Percentiles rank a stretch among this genome's conserved stretches.
These are phyloP conservation scores for Stenopsyche tienmushanensis DNA, from an alignment of 1,140 invertebrate species.

Conservation along the genomic window DNA sequence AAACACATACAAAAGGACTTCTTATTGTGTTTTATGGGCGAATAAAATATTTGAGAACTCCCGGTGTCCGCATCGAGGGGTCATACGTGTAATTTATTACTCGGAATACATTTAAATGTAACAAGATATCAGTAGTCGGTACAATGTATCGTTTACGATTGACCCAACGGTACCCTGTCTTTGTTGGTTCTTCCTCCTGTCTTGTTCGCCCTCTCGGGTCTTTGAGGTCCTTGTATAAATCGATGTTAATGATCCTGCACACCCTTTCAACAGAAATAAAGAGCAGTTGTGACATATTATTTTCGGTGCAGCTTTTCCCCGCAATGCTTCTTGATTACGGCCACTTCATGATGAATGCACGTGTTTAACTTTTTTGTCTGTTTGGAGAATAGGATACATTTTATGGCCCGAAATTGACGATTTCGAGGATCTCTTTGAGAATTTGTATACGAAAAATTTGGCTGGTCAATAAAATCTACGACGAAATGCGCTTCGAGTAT, in stretches of 20 bases:
- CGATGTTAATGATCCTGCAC: conserved; percentile 14
- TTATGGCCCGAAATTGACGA: too few species aligned
- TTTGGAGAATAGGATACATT: conserved; percentile 3
- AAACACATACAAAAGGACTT: too few species aligned
- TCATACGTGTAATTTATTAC: conserved; percentile 29
- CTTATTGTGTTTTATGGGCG: not conserved
- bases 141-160: conserved; percentile 18
- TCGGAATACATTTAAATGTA: conserved; percentile 28
- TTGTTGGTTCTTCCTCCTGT: not conserved
- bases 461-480: too few species aligned
- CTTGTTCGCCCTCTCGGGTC: not conserved
- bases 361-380: conserved; percentile 1
- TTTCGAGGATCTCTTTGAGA: too few species aligned
- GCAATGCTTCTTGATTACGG: conserved; percentile 22
- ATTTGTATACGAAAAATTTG: too few species aligned
- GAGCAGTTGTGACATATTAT: conserved; percentile 22
- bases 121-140: conserved; percentile 26
- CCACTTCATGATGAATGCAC: conserved; percentile 6
- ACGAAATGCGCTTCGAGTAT: too few species aligned
- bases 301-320: conserved; percentile 3
- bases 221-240: not conserved
- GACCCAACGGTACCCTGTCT: conserved; percentile 9
- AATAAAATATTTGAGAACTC: not conserved
- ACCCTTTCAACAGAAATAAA: conserved; percentile 5
- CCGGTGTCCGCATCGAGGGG: not conserved